Conservation (phyloP, 2,113 vertebrate genomes). For the Nesogale talazaci region DNA sequence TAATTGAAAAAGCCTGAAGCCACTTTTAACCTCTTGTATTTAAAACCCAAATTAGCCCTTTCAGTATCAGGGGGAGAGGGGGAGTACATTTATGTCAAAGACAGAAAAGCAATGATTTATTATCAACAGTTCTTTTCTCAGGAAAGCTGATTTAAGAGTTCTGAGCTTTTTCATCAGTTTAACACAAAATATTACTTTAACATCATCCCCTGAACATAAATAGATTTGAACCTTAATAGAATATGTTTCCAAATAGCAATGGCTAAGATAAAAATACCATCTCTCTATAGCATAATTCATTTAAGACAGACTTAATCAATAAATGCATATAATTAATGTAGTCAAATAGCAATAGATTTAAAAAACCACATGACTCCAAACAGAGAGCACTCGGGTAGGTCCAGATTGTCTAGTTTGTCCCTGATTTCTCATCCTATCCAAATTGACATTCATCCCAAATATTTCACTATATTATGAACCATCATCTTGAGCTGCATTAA, state of each 20-base stretch:
- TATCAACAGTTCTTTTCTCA: constrained; percentile 37
- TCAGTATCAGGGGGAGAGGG: constrained; percentile 42
- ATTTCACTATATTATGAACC: not conserved
- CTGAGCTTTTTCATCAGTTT: constrained; percentile 27
- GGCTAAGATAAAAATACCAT: not conserved
- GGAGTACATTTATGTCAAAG: constrained; percentile 47
- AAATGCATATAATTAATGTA: not conserved
- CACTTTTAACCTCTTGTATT: constrained; percentile 70
- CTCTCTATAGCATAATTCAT: constrained; percentile 44
- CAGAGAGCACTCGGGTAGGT: rapidly evolving
- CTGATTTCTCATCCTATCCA: not conserved
- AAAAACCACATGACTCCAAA: not conserved
- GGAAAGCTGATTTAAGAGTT: not conserved
- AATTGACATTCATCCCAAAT: not conserved
- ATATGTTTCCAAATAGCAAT: constrained; percentile 6
- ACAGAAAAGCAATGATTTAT: constrained; percentile 48
- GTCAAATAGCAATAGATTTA: not conserved
- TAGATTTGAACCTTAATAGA: constrained; percentile 53
- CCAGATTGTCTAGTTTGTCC: not conserved
- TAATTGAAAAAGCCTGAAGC: constrained; percentile 68
- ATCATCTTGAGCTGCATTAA: not conserved
- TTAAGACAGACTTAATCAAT: not conserved
- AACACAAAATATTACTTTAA: constrained; percentile 45
- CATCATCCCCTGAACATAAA: not conserved
- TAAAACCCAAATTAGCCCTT: constrained; percentile 73